Evolutionary conservation across 1,140 invertebrate genomes (phyloP).

Genomic region (Matsumurasca onukii): DNA sequence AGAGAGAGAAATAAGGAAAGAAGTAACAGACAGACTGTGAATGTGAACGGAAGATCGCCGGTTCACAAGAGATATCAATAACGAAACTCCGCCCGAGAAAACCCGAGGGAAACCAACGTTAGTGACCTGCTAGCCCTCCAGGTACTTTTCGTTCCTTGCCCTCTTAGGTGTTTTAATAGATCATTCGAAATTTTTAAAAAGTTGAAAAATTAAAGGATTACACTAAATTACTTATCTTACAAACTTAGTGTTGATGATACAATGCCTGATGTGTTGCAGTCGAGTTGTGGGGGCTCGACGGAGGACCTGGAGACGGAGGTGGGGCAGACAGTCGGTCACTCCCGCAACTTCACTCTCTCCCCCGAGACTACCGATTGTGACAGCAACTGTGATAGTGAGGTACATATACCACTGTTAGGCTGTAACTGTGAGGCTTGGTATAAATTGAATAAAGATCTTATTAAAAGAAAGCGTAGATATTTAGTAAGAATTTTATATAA

Average conservation of each 20-base stretch:
- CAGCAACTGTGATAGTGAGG: constrained; percentile 66
- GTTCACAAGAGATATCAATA: constrained; percentile 35
- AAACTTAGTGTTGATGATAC: no score
- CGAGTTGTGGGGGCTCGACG: constrained; percentile 32
- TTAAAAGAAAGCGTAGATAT: no score
- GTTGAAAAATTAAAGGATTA: no score
- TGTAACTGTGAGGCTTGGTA: no score
- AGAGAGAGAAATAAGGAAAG: constrained; percentile 69
- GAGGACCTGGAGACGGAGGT: constrained; percentile 41
- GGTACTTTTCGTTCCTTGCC: constrained; percentile 20
- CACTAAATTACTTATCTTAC: no score
- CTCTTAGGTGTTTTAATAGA: no score
- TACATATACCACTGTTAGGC: constrained; percentile 36
- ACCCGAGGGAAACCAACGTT: constrained; percentile 17
- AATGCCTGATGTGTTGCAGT: constrained; percentile 5
- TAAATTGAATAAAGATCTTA: no score
- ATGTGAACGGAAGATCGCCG: constrained; percentile 46
- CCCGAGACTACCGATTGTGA: constrained; percentile 96
- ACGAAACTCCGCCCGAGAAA: constrained; percentile 31
- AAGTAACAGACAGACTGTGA: constrained; percentile 33
- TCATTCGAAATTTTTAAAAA: no score
- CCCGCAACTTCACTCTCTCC: constrained; percentile 81
- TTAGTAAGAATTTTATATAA: no score
- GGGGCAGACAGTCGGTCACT: constrained; percentile 38
- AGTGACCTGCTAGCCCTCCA: constrained; percentile 37